Evolutionary conservation across 2,888 invertebrate genomes (phyloP), one percentile per base, ranked within the genome.

Genomic region (Dysmachus trigonus): DNA sequence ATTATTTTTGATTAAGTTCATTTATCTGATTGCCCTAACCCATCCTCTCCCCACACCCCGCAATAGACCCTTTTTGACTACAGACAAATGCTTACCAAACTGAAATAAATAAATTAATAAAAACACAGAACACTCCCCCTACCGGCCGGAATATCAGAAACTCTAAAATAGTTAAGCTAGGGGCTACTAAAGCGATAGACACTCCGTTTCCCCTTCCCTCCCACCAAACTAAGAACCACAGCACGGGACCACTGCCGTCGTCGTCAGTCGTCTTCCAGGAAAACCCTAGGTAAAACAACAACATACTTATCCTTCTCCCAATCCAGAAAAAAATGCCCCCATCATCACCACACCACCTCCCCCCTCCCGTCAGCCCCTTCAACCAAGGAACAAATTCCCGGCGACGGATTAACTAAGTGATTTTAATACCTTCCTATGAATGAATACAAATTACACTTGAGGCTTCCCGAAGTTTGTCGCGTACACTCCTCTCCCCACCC

Each of bases 391-490:
- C 51, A 83, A 30, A n/a, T 30, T 8, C n/a, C 47, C 72, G 72
- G 72, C 83, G 41, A 47, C 41, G 72, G 83, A 83, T 83, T 83
- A 72, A 83, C 83, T 72, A 83, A 83, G 72, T 72, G 83, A 72
- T 83, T 83, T 83, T 83, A 83, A 72, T 72, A 71, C 83, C 83
- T 53, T 15, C 6, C 72, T 10, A 62, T 82, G 71, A 82, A 82
- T 82, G 71, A 35, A 82, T 62, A 35, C 62, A 35, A 82, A 82
- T 82, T 82, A 82, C 82, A 82, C 82, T 71, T 82, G 82, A 82
- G 62, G 71, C 81, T 53, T 81, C 53, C 53, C 53, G 30, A 51
- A 81, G 81, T 81, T 31, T 81, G 51, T 81, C 53, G 51, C 71
- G 27, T 18, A 7, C 27, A 0, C 7, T 0, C 10, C 62, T 5